Conservation (phyloP, 2,113 vertebrate species). For the Istiophorus platypterus region DNA sequence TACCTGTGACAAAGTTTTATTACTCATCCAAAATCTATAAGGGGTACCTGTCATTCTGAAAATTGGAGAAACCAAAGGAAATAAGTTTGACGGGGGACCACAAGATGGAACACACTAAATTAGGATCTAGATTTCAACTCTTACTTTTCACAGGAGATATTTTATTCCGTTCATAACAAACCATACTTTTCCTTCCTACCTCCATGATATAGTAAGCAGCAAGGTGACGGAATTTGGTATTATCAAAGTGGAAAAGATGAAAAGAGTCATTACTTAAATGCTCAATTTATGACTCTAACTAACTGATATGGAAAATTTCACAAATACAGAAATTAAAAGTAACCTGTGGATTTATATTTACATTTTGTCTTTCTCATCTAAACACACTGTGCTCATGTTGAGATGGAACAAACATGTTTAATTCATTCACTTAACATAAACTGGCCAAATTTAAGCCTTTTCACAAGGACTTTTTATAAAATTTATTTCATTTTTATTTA, state of each 20-base stretch:
- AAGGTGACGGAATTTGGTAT: background rate
- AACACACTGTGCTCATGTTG: background rate
- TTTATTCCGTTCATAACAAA: background rate
- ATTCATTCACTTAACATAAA: background rate
- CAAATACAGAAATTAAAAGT: background rate
- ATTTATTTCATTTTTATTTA: no score
- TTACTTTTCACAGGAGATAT: constrained; percentile 24
- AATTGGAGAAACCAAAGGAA: constrained; percentile 46
- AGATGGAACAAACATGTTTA: background rate
- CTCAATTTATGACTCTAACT: background rate
- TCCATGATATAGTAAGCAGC: background rate
- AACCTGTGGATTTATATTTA: background rate
- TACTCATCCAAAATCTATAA: constrained; percentile 45
- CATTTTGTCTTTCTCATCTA: background rate
- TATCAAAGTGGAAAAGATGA: no score
- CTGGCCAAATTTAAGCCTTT: background rate
- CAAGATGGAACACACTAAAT: constrained; percentile 1
- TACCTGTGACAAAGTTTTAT: constrained; percentile 71
- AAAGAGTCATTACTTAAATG: background rate
- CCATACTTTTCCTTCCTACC: background rate
- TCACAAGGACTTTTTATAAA: background rate
- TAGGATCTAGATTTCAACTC: constrained; percentile 3
- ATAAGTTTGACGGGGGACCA: background rate
- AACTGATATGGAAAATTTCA: background rate
- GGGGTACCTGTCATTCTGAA: constrained; percentile 56